Conservation (phyloP, 1,140 invertebrate genomes). For the Tetragnatha versicolor region DNA sequence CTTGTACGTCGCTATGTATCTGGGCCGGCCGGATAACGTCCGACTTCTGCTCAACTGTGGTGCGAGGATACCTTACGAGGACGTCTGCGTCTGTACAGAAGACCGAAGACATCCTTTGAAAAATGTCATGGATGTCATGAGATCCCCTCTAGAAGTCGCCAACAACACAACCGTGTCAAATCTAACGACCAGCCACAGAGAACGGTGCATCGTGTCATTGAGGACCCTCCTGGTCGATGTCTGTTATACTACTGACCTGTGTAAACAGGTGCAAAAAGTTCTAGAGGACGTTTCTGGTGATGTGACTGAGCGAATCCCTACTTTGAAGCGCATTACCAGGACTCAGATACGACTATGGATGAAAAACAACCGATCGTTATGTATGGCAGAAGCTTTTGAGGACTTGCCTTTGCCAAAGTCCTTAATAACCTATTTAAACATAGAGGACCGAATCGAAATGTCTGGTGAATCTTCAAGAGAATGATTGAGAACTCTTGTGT, state of each 20-base stretch:
- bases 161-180: too few relatives aligned
- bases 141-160: background rate
- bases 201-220: background rate
- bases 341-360: background rate
- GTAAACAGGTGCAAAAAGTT: background rate
- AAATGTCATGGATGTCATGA: conserved; percentile 24
- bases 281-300: background rate
- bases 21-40: conserved; percentile 5
- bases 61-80: conserved; percentile 40
- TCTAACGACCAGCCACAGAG: background rate
- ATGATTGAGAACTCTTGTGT: too few relatives aligned
- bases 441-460: background rate
- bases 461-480: too few relatives aligned
- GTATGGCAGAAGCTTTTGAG: background rate
- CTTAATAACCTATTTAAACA: conserved; percentile 15
- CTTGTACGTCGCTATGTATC: conserved; percentile 34
- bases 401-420: background rate
- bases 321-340: conserved; percentile 17
- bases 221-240: conserved; percentile 32
- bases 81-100: conserved; percentile 1
- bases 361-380: background rate
- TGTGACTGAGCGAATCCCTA: background rate
- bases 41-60: conserved; percentile 23
- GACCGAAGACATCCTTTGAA: conserved; percentile 11
- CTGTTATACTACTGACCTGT: background rate